phyloP scores from a whole-genome alignment of 2,113 vertebrate species.

The Corythaeola cristata region DNA sequence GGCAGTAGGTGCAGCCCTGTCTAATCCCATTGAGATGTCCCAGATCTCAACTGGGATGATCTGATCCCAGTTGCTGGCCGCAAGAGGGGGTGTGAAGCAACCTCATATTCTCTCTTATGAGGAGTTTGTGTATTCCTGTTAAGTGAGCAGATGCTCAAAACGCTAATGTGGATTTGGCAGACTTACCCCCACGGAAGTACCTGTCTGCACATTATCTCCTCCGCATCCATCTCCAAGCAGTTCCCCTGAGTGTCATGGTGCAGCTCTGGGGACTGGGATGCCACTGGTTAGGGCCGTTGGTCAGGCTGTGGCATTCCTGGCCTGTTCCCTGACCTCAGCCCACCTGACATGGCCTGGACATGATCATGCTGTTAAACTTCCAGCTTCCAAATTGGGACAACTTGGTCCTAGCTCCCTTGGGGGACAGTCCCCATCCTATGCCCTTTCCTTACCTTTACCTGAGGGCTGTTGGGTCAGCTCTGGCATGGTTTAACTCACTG shows the following conservation, averaged over 20 bases:
- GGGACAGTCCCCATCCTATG: neutral
- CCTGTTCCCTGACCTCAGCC: neutral
- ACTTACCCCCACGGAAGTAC: neutral
- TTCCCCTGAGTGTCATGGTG: neutral
- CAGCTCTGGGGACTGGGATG: neutral
- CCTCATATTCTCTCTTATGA: neutral
- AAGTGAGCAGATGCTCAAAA: neutral
- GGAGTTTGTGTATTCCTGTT: neutral
- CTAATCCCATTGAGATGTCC: neutral
- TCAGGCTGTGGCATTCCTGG: neutral
- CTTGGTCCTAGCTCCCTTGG: neutral
- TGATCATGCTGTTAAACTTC: neutral
- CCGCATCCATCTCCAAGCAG: too few relatives aligned
- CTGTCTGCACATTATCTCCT: neutral
- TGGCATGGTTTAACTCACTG: neutral
- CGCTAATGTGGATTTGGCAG: neutral
- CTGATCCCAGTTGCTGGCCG: neutral
- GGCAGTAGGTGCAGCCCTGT: neutral
- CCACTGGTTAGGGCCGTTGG: neutral
- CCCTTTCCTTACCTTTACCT: neutral
- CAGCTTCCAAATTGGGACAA: neutral
- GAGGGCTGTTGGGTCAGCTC: neutral
- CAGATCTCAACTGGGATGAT: too few relatives aligned
- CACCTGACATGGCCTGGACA: neutral
- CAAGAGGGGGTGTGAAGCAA: rapidly evolving